phyloP scores from a whole-genome alignment of 2,888 invertebrate species.

The Metellina segmentata region DNA sequence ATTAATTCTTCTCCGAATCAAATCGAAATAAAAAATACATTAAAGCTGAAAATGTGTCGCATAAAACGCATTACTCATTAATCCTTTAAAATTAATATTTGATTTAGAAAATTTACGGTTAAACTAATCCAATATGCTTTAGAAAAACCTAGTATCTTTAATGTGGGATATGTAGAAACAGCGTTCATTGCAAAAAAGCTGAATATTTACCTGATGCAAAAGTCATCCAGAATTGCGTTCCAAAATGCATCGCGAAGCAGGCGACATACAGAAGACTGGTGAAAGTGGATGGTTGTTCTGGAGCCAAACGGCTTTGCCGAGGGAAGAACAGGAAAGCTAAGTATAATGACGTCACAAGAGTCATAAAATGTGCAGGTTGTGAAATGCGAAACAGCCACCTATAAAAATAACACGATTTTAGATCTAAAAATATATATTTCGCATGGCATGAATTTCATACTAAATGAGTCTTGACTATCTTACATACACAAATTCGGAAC shows the following conservation, averaged over 20 bases:
- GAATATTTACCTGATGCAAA: conserved; percentile 88
- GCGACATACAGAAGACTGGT: conserved; percentile 86
- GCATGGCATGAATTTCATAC: neutral
- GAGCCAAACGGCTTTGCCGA: conserved; percentile 42
- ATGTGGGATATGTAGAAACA: no score
- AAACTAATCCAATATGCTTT: no score
- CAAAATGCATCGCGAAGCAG: conserved; percentile 90
- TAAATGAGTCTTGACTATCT: neutral
- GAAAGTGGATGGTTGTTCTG: conserved; percentile 76
- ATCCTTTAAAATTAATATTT: no score
- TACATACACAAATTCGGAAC: neutral
- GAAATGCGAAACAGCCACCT: conserved; percentile 88
- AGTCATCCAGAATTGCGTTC: conserved; percentile 96
- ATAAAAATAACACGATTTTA: conserved; percentile 80
- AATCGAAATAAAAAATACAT: no score
- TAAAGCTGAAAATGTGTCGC: no score
- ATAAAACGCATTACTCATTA: no score
- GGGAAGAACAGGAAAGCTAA: conserved; percentile 78
- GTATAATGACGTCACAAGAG: conserved; percentile 83
- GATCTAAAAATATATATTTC: neutral
- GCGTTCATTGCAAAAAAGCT: no score
- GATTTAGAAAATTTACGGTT: no score
- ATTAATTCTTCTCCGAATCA: no score
- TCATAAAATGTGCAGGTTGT: conserved; percentile 90
- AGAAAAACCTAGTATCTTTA: no score